A percentile compares a stretch with the other conserved stretches of the same genome.
Evolutionary conservation across 2,888 invertebrate species (phyloP).

Genomic region (Acanthosepion lycidas): DNA sequence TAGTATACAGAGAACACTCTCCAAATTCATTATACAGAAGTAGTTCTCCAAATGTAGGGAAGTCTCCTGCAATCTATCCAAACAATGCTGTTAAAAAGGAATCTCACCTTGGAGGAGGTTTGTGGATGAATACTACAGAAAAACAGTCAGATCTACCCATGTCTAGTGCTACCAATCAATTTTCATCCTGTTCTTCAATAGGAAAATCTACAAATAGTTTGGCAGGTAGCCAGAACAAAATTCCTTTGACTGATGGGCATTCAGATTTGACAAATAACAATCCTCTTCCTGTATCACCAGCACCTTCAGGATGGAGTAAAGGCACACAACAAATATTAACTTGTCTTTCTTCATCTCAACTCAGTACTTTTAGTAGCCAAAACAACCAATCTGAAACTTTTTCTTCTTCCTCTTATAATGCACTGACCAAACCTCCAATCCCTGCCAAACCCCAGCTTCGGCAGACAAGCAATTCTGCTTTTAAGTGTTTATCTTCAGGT

Average conservation of each 20-base stretch:
- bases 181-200: background rate
- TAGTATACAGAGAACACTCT: background rate
- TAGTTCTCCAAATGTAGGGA: background rate
- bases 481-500: slow-evolving; percentile 35
- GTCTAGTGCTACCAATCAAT: background rate
- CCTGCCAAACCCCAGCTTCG: slow-evolving; percentile 39
- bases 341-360: background rate
- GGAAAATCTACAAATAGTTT: slow-evolving; percentile 6
- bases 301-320: background rate
- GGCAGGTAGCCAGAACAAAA: background rate
- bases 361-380: background rate
- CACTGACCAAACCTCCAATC: background rate
- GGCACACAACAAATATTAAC: background rate
- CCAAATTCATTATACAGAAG: background rate
- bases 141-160: background rate
- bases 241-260: background rate
- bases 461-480: slow-evolving; percentile 35
- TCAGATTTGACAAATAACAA: background rate
- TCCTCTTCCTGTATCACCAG: background rate
- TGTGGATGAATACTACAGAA: background rate
- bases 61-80: background rate
- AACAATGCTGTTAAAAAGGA: background rate
- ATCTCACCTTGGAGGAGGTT: background rate
- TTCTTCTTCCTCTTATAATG: background rate
- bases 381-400: background rate